Evolutionary conservation across 2,888 invertebrate species (phyloP).

Genomic region (Hecatera dysodea): DNA sequence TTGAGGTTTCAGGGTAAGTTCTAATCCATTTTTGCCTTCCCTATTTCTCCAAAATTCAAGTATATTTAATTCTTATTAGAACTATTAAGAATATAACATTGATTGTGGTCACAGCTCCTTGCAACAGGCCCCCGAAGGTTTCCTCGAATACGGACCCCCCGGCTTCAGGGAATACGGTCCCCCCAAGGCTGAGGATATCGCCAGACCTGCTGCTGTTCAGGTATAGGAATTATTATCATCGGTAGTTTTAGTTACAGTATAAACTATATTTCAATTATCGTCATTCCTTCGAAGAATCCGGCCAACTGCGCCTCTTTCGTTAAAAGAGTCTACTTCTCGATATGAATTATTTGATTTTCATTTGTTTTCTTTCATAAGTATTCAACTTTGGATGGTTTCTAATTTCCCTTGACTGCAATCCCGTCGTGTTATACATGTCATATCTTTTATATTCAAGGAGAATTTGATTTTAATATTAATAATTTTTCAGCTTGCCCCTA

Average conservation of each 20-base stretch:
- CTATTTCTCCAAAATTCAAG: not conserved
- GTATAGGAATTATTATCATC: conserved; percentile 54
- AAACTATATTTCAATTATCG: not conserved
- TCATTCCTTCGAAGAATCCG: not conserved
- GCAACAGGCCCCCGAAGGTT: conserved; percentile 81
- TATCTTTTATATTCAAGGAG: not conserved
- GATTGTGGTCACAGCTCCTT: conserved; percentile 66
- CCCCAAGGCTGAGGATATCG: conserved; percentile 76
- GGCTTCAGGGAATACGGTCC: conserved; percentile 87
- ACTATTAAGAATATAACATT: not conserved
- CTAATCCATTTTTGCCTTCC: not conserved
- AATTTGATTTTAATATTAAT: not conserved
- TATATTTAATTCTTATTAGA: not conserved
- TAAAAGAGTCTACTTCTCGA: not conserved
- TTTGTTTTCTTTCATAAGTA: not conserved
- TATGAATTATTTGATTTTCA: no score
- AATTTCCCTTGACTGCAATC: not conserved
- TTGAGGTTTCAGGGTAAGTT: conserved; percentile 73
- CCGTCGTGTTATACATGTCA: not conserved
- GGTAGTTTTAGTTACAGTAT: not conserved
- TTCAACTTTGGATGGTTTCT: not conserved
- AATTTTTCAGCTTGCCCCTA: conserved; percentile 46
- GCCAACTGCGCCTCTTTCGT: not conserved
- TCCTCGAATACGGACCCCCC: conserved; percentile 87
- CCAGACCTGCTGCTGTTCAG: conserved; percentile 66